Base-by-base conservation (phyloP, 2,113 vertebrate genomes). In the Chionis minor region DNA sequence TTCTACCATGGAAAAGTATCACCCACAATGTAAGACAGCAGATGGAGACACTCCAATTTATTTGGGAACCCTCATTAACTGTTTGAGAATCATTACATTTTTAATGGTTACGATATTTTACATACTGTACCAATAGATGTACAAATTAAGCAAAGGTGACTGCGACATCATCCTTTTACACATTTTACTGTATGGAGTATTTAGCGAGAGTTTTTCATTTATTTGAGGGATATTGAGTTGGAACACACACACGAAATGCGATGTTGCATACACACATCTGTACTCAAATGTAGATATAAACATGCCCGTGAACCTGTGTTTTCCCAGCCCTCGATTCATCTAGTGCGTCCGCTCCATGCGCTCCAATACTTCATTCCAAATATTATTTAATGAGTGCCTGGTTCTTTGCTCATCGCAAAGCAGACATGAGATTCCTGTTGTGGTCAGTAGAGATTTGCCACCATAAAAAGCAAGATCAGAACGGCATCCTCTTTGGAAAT, bases 31-130 rank as follows among this genome's bases (percentile, higher is more conserved):
- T 69, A 95, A 94, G 92, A 72, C 9, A 86, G 82, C 94, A 98
- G 95, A 98, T 97, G 96, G 96, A 97, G 92, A 96, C 4, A 28
- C 91, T 97, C 94, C 92, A 88, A 97, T 96, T 97, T 97, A 97
- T 97, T 94, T 90, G 71, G 58, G 82, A 97, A 78, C 85, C 78
- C 81, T 97, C 86, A 93, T 95, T 98, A 97, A 92, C 86, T 40
- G 5, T 67, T 96, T 12, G 9, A 94, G 97, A 98, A 96, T 96
- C 77, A 77, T 96, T 95, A 89, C 56, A 61, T 92, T 96, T 97
- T 81, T 91, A 98, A 96, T 9, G 33, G 73, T 40, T 91, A 86
- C 61, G 84, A 30, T 51, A 91, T 80, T 88, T 95, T 62, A 75
- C 67, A 82, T 70, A 78, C 21, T n/a, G 12, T 85, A 94, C 79